Percentiles rank a stretch among this genome's conserved stretches.
Evolutionary conservation across 2,113 vertebrate genomes (phyloP).

Genomic region (Hippoglossus stenolepis): DNA sequence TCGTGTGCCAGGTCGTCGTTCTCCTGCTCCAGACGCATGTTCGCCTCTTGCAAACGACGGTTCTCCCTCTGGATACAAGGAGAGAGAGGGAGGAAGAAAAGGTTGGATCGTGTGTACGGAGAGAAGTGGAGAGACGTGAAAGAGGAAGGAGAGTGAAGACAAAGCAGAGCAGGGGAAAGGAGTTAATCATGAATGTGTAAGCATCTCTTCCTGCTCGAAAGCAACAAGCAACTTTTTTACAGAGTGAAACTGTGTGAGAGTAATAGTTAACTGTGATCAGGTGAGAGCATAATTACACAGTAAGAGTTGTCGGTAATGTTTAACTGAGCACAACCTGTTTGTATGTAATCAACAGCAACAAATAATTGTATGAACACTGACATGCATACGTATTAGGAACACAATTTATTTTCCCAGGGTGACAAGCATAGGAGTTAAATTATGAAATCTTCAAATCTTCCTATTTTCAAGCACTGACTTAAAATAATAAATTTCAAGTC

Average conservation of each 20-base stretch:
- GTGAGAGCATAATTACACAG: conserved; percentile 5
- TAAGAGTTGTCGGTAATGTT: conserved; percentile 49
- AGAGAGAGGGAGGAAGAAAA: neutral
- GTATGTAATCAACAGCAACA: conserved; percentile 24
- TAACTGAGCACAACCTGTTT: conserved; percentile 34
- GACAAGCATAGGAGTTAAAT: neutral
- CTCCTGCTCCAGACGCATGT: conserved; percentile 99
- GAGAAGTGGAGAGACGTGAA: conserved; percentile 36
- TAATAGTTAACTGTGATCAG: conserved; percentile 34
- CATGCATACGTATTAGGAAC: no score
- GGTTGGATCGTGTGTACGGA: neutral
- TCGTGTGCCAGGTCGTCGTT: conserved; percentile 98
- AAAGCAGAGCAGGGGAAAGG: conserved; percentile 4
- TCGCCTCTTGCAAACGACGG: conserved; percentile 95
- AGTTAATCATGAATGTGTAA: conserved; percentile 38
- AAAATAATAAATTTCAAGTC: neutral
- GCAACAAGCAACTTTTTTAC: neutral
- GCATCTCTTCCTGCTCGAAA: conserved; percentile 13
- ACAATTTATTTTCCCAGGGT: neutral
- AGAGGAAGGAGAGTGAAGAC: conserved; percentile 50
- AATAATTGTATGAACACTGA: no score
- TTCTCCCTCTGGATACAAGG: conserved; percentile 88
- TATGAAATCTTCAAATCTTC: neutral
- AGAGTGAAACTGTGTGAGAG: neutral
- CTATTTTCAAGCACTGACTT: neutral